Conservation (phyloP, 2,797 vertebrate species). For the Emydoidea blandingii region DNA sequence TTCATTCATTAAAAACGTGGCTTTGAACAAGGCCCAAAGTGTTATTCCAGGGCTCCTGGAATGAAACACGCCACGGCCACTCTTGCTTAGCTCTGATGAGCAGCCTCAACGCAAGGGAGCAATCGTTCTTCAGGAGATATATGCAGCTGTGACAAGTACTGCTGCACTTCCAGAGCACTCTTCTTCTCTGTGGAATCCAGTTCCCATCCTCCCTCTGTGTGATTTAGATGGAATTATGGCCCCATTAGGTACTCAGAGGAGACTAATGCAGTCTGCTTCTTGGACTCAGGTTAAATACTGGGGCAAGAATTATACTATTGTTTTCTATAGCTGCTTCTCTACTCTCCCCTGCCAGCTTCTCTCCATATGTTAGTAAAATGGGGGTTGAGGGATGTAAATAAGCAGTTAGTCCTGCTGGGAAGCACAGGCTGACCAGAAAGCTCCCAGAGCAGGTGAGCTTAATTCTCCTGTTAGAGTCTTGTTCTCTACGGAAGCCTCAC, state of each 20-base stretch:
- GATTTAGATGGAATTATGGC: accelerated
- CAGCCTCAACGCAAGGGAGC: background rate
- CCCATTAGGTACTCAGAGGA: accelerated
- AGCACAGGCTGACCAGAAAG: background rate
- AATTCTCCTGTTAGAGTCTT: background rate
- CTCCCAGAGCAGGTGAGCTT: background rate
- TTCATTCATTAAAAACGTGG: constrained; percentile 48
- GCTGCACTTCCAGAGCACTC: accelerated
- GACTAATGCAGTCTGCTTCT: background rate
- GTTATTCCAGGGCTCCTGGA: constrained; percentile 9
- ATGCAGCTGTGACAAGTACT: accelerated
- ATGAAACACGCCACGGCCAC: background rate
- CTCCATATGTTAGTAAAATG: background rate
- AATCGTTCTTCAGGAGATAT: background rate
- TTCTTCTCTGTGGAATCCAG: background rate
- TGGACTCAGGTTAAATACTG: background rate
- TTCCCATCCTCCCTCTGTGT: background rate
- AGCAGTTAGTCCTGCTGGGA: background rate
- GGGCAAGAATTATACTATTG: background rate
- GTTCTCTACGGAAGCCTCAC: no score
- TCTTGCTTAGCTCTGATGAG: background rate
- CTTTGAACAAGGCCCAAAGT: constrained; percentile 16
- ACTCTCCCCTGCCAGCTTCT: background rate
- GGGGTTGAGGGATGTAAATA: no score
- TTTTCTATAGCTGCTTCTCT: background rate